These are phyloP conservation scores for Romanogobio albipinnatus DNA, from an alignment of 2,113 vertebrate species.

Conservation along the genomic window DNA sequence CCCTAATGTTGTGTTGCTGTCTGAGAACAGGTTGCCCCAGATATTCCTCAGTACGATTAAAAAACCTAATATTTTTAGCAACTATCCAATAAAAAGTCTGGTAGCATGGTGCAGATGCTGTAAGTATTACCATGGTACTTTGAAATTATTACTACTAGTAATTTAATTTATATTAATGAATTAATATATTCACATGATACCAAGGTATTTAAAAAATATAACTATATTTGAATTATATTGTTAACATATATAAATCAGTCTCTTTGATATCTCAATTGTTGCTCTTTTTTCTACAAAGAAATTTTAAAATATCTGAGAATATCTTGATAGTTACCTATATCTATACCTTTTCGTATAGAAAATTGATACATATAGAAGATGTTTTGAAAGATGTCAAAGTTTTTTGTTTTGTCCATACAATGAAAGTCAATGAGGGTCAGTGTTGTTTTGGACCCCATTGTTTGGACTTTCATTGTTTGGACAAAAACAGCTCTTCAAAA, in stretches of 20 bases:
- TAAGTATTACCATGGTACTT: background rate
- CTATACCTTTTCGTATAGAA: background rate
- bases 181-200: background rate
- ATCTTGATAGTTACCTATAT: background rate
- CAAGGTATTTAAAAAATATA: background rate
- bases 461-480: background rate
- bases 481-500: background rate
- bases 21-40: slow-evolving; percentile 20
- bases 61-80: background rate
- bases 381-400: background rate
- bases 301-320: background rate
- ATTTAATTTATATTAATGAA: background rate
- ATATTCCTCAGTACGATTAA: background rate
- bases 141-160: background rate
- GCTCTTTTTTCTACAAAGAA: background rate
- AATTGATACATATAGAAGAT: background rate
- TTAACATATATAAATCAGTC: background rate
- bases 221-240: background rate
- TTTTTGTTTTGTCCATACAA: background rate
- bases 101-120: background rate
- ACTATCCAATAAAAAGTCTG: background rate
- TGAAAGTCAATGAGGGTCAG: background rate
- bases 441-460: background rate
- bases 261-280: background rate
- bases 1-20: background rate